Evolutionary conservation across 1,140 invertebrate genomes (phyloP), one percentile per base, ranked within the genome.

Genomic region (Panagrolaimus sp.): DNA sequence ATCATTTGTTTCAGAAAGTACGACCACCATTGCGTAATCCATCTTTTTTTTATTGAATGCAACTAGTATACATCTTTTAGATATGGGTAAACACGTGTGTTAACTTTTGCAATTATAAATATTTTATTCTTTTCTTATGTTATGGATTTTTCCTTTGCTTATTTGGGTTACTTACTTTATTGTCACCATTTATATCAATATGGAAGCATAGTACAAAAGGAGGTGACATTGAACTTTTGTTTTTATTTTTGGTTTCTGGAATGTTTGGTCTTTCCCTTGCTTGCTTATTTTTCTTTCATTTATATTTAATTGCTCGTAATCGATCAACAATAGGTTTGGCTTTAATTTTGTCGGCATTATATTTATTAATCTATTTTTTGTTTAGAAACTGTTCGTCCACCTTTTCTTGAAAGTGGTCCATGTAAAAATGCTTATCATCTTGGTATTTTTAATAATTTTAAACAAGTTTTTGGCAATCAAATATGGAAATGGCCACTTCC

Each of bases 41-140:
- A n/a, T n/a, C n/a, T n/a, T n/a, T n/a, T n/a, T n/a, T n/a, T n/a
- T n/a, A n/a, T n/a, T n/a, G n/a, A n/a, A n/a, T n/a, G n/a, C n/a
- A n/a, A n/a, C n/a, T n/a, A n/a, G n/a, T n/a, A n/a, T n/a, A n/a
- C n/a, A n/a, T n/a, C n/a, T n/a, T n/a, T n/a, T n/a, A n/a, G n/a
- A n/a, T n/a, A n/a, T n/a, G 31, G 31, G 31, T 64, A 14, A 64
- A 64, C 27, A 64, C 16, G 13, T 64, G 63, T 16, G 63, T 64
- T 43, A 16, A 64, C n/a, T 64, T 16, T 20, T 16, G 16, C 80
- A 98, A 97, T 85, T 98, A 98, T 85, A 98, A 98, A 87, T 97
- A 90, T 85, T 98, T 98, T 86, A 89, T 98, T 80, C 87, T 96
- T 69, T 98, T 98, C 85, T 86, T 98, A 25, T 27, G 20, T 11